Evolutionary conservation across 2,113 vertebrate genomes (phyloP), one percentile per base, ranked within the genome.

Genomic region (Strigops habroptila): DNA sequence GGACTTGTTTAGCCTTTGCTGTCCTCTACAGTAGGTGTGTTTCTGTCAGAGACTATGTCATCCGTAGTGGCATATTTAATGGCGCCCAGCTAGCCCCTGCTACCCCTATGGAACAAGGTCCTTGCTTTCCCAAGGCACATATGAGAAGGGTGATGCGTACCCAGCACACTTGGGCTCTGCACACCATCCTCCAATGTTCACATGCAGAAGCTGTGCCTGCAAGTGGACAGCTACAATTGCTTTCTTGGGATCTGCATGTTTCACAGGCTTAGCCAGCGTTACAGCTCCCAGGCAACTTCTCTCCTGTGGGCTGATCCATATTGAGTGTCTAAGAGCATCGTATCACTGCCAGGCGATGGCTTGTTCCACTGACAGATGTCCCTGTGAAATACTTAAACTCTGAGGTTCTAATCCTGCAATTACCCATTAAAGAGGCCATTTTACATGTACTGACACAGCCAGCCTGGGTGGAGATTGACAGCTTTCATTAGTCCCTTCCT

Each of bases 261-360:
- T 70, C 65, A 49, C 8, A 39, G 85, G 41, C 73, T 88, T n/a
- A 73, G 15, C 21, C 51, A 24, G 65, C 0, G 0, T 23, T 53
- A 13, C 43, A 11, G 3, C 25, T 73, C 51, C 37, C 55, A 21
- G 68, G 16, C 86, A 79, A 55, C 65, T 78, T 65, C 39, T 53
- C 73, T 75, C 43, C 83, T 11, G 6, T 0, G 8, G 51, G 68
- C 46, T 88, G 86, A 57, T 21, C 82, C 63, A 4, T 0, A 1
- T 0, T 0, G 7, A 37, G 33, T 13, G 3, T 14, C 85, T 41
- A 31, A 12, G 22, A 92, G 65, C 80, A 43, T n/a, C 1, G 0
- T 2, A 10, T 9, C 30, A 0, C 44, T 41, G 67, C 63, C 74
- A 41, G 92, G 75, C 8, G 1, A 21, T 10, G 63, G 19, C 80